Evolutionary conservation across 1,140 invertebrate genomes (phyloP).

Genomic region (Spodoptera litura): DNA sequence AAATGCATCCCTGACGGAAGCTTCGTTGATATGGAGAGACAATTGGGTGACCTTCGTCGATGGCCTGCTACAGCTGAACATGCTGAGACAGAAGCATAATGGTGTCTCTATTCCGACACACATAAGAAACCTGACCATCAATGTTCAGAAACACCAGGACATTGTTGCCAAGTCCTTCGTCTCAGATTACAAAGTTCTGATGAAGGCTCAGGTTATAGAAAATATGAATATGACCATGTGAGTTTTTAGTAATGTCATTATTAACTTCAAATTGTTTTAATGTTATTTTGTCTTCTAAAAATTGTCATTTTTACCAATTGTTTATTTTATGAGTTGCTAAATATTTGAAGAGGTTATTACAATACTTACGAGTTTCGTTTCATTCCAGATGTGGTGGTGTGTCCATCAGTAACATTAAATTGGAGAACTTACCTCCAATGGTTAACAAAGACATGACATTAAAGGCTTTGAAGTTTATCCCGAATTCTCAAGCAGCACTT

Average conservation of each 20-base stretch:
- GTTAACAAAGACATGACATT: conserved; percentile 37
- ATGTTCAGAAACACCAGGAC: conserved; percentile 45
- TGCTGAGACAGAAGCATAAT: conserved; percentile 46
- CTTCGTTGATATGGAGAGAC: conserved; percentile 53
- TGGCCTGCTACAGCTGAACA: conserved; percentile 60
- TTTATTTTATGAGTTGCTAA: too few species aligned
- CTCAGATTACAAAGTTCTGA: conserved; percentile 38
- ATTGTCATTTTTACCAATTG: too few species aligned
- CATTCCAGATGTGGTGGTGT: conserved; percentile 62
- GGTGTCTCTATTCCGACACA: conserved; percentile 44
- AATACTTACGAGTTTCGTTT: background rate
- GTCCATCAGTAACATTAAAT: conserved; percentile 52
- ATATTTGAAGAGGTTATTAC: background rate
- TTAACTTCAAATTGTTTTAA: too few species aligned
- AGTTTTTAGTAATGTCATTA: background rate
- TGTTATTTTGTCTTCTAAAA: background rate
- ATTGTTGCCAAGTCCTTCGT: background rate
- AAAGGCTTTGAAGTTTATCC: conserved; percentile 57
- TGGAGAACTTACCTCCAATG: conserved; percentile 46
- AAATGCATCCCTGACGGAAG: conserved; percentile 49
- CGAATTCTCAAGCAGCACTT: conserved; percentile 43
- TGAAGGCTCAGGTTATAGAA: conserved; percentile 46
- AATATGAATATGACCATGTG: conserved; percentile 49
- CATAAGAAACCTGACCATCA: conserved; percentile 52
- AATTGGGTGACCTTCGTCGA: conserved; percentile 67